Evolutionary conservation across 2,888 invertebrate species (phyloP).

Genomic region (Eristalis arbustorum): DNA sequence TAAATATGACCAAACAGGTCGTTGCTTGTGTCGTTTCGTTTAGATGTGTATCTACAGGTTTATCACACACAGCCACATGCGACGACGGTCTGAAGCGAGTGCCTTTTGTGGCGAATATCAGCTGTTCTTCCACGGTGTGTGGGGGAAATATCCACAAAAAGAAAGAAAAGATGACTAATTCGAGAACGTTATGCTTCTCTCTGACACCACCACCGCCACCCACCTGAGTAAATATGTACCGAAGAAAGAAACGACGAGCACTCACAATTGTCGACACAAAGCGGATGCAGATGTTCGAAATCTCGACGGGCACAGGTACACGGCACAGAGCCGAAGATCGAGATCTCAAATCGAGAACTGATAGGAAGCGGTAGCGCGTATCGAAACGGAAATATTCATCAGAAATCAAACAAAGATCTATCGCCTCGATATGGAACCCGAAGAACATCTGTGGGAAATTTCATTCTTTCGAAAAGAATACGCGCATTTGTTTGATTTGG

Average conservation of each 20-base stretch:
- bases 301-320: background rate
- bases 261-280: background rate
- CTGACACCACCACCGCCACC: conserved; percentile 5
- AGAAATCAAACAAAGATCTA: conserved; percentile 26
- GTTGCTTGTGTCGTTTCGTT: conserved; percentile 20
- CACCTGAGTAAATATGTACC: conserved; percentile 48
- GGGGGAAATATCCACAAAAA: conserved; percentile 15
- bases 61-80: background rate
- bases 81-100: background rate
- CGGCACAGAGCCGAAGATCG: background rate
- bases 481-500: conserved; percentile 47
- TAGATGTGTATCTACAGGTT: conserved; percentile 43
- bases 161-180: background rate
- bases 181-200: background rate
- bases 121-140: conserved; percentile 49
- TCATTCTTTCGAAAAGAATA: conserved; percentile 11
- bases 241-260: background rate
- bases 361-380: conserved; percentile 30
- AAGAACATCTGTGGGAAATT: conserved; percentile 48
- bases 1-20: conserved; percentile 66
- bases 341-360: conserved; percentile 2
- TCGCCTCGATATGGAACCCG: background rate
- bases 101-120: conserved; percentile 43
- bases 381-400: conserved; percentile 48
- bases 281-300: background rate